Base-by-base conservation (phyloP, 2,888 invertebrate genomes). In the Spisula subtruncata region DNA sequence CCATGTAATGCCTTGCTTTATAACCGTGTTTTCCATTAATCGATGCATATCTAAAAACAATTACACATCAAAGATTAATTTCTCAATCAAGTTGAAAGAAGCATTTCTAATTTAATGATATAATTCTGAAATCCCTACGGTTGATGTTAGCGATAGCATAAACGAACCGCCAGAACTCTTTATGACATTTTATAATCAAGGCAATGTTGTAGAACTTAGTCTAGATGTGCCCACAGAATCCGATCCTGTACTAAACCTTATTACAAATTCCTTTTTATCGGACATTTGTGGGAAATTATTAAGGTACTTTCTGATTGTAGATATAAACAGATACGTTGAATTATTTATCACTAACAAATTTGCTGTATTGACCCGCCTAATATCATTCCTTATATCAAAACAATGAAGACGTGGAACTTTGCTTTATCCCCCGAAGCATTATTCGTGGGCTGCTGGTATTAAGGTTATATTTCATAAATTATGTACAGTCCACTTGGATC, bases 201-300 rank as follows among this genome's bases (percentile, higher is more conserved):
- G n/a, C 60, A 20, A 0, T n/a, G n/a, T n/a, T 16, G 10, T 66
- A 25, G n/a, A 12, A 10, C 10, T 10, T 25, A n/a, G 60, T n/a
- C 10, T 66, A n/a, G 60, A 5, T 66, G 60, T 66, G 60, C 25
- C 60, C 60, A 66, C 8, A 66, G n/a, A 66, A 66, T n/a, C 60
- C n/a, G 14, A 60, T 25, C 29, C 46, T 1, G 35, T 56, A 71
- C 48, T 86, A 54, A 48, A 41, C 32, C 90, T 90, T 66, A 84
- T 90, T 82, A 87, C 41, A 75, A 29, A 90, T 90, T 90, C 90
- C 85, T 75, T 90, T 90, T 88, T 81, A 85, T 88, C 83, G n/a
- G 54, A 41, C 32, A 60, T 80, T 88, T 82, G 82, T 71, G 85
- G 83, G 66, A 60, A 75, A 75, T 80, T 86, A 86, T 41, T 66